Conservation (phyloP, 2,113 vertebrate species). For the Paracanthobrama guichenoti region DNA sequence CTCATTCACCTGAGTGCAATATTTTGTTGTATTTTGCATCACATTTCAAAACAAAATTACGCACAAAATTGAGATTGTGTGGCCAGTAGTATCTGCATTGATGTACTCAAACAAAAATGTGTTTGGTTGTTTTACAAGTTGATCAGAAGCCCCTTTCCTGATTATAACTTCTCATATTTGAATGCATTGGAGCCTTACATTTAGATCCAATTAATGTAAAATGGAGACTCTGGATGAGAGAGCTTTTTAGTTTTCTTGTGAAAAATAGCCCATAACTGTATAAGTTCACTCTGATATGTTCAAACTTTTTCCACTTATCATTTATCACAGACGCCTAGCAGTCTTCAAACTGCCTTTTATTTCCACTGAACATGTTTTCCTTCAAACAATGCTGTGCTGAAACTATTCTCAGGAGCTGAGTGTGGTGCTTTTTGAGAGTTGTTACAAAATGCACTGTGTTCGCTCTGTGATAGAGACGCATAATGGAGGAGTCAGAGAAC, state of each 20-base stretch:
- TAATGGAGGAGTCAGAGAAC: neutral
- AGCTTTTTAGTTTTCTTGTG: neutral
- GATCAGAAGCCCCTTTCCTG: no score
- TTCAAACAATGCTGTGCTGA: neutral
- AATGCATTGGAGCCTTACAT: neutral
- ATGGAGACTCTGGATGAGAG: neutral
- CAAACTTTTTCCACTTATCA: slow-evolving; percentile 13
- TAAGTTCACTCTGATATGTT: slow-evolving; percentile 9
- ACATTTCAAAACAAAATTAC: no score
- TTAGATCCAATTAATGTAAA: neutral
- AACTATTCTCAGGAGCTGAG: slow-evolving; percentile 8
- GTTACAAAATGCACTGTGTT: slow-evolving; percentile 24
- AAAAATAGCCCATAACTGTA: neutral
- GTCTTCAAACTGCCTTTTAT: neutral
- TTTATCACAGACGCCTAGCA: slow-evolving; percentile 14
- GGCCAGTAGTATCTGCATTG: no score
- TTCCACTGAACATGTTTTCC: slow-evolving; percentile 16
- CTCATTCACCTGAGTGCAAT: no score
- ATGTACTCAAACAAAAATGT: no score
- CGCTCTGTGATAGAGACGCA: slow-evolving; percentile 12
- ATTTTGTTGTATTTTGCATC: no score
- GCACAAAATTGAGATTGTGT: no score
- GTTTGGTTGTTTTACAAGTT: no score
- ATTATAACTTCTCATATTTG: no score
- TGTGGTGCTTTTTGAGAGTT: slow-evolving; percentile 10